phyloP scores from a whole-genome alignment of 2,113 vertebrate species.

The Cephalopholis sonnerati region DNA sequence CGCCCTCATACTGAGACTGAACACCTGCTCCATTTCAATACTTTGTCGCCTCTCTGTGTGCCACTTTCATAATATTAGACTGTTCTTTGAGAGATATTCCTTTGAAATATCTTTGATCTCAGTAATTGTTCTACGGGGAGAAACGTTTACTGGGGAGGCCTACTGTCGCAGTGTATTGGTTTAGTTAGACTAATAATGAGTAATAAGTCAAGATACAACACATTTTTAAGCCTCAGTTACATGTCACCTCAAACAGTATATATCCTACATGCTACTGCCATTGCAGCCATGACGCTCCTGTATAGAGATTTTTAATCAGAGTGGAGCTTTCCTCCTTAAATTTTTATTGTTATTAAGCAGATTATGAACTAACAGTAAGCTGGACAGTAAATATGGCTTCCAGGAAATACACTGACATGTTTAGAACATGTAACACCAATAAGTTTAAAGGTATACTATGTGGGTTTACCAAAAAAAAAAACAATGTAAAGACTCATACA shows the following conservation, averaged over 20 bases:
- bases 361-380: neutral
- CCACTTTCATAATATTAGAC: constrained; percentile 43
- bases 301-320: neutral
- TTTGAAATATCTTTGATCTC: constrained; percentile 24
- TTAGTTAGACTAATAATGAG: constrained; percentile 11
- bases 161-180: neutral
- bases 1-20: constrained; percentile 42
- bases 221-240: neutral
- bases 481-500: too few relatives aligned
- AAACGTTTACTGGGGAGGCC: constrained; percentile 8
- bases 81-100: constrained; percentile 11
- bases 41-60: constrained; percentile 32
- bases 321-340: neutral
- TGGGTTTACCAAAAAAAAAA: too few relatives aligned
- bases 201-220: constrained; percentile 7
- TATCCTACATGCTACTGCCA: constrained; percentile 1
- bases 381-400: neutral
- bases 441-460: too few relatives aligned
- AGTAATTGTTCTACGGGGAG: constrained; percentile 14
- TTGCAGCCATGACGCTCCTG: neutral
- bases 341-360: constrained; percentile 6
- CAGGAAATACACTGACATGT: neutral
- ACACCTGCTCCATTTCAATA: constrained; percentile 70
- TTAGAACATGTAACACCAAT: constrained; percentile 10
- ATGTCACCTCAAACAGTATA: neutral